Evolutionary conservation across 2,888 invertebrate species (phyloP), one percentile per base, ranked within the genome.

Genomic region (Pseudolycoriella hygida): DNA sequence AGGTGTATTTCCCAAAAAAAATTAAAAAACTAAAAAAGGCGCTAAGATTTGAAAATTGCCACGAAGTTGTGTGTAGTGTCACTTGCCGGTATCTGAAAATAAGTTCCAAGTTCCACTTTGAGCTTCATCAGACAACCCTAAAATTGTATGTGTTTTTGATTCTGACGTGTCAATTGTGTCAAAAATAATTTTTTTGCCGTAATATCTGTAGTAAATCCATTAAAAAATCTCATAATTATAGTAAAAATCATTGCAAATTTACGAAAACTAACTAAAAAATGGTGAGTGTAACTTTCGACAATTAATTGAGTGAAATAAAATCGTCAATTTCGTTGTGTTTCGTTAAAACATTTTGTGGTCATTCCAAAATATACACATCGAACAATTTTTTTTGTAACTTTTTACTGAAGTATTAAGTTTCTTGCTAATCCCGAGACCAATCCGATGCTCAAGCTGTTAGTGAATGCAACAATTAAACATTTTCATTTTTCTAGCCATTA

Each of bases 401-500:
- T n/a, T n/a, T n/a, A n/a, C n/a, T n/a, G n/a, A n/a, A n/a, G n/a
- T n/a, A n/a, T n/a, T n/a, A n/a, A n/a, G n/a, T n/a, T n/a, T n/a
- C n/a, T n/a, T n/a, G n/a, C n/a, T n/a, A n/a, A n/a, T n/a, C n/a
- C n/a, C n/a, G n/a, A 30, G 8, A 30, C 30, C 30, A 30, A 30
- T 10, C 30, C 8, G 8, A 30, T 11, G 8, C 11, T 30, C 25
- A 4, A 25, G 25, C 8, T 25, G 8, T 8, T 25, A 25, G 4
- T 25, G 25, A 25, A 25, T 25, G 25, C 5, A 8, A 25, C 8
- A 25, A 25, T 6, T 25, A 17, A 39, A 11, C 15, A 15, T 39
- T 39, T 15, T 39, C 17, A 15, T 17, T 15, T 40, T 68, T 68
- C 38, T 58, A 87, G 96, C 96, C 96, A 56, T 76, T 97, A 51